Percentiles rank a stretch among this genome's conserved stretches.
These are phyloP conservation scores for Anarrhichthys ocellatus DNA, from an alignment of 2,113 vertebrate species.

Conservation along the genomic window DNA sequence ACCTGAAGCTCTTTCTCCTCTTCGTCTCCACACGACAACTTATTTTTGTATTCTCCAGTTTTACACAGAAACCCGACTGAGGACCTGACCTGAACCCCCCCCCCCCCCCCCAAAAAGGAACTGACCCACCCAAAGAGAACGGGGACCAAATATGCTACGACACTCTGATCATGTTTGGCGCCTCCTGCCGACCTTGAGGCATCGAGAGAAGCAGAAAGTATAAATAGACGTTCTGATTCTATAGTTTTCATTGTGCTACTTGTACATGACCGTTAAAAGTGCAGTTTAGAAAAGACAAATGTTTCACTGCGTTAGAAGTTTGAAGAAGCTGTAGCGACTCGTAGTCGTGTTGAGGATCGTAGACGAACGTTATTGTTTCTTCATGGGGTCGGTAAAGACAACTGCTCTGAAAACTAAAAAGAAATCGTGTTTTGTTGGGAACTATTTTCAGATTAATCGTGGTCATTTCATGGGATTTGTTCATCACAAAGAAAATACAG, in stretches of 20 bases:
- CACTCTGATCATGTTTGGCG: constrained; percentile 2
- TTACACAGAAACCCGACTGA: constrained; percentile 8
- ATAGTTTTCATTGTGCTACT: background rate
- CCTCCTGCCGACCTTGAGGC: constrained; percentile 13
- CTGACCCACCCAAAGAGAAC: constrained; percentile 3
- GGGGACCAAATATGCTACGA: constrained; percentile 5
- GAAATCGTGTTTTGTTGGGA: background rate
- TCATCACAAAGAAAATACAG: background rate
- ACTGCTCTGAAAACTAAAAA: too few species aligned
- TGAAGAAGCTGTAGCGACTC: background rate
- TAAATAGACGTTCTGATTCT: background rate
- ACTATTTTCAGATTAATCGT: background rate
- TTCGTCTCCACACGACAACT: background rate
- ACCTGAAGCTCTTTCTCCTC: constrained; percentile 69
- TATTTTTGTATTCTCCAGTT: constrained; percentile 49
- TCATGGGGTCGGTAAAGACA: too few species aligned
- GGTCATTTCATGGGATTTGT: background rate
- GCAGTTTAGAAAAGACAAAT: background rate
- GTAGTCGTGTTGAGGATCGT: background rate
- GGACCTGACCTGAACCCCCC: background rate
- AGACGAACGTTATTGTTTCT: background rate
- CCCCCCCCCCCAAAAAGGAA: constrained; percentile 1
- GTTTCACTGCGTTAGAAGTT: too few species aligned
- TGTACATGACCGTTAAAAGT: background rate
- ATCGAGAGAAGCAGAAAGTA: constrained; percentile 4